These are phyloP conservation scores for Oriolus oriolus DNA, from an alignment of 2,113 vertebrate species.

Conservation along the genomic window DNA sequence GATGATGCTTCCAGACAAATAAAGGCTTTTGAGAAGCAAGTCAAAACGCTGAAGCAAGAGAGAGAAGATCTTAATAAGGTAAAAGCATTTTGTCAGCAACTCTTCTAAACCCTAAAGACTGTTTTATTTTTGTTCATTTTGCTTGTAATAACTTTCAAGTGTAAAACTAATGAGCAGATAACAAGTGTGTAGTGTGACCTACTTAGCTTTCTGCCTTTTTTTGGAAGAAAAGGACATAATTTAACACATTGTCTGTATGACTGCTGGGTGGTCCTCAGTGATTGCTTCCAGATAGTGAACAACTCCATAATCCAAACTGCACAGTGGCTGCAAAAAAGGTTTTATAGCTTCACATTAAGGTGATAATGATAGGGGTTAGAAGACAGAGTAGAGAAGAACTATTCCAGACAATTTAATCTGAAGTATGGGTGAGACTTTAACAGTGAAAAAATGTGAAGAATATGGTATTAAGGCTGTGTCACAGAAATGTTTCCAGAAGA, in stretches of 20 bases:
- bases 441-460: not conserved
- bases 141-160: not conserved
- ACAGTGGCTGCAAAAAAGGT: not conserved
- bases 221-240: not conserved
- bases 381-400: not conserved
- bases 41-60: conserved; percentile 84
- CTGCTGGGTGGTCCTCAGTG: not conserved
- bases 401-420: not conserved
- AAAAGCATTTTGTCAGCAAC: conserved; percentile 16
- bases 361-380: not conserved
- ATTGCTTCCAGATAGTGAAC: not conserved
- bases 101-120: not conserved
- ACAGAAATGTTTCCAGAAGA: not conserved
- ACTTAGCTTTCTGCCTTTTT: conserved; percentile 4
- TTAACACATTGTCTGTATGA: not conserved
- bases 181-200: not conserved
- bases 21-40: conserved; percentile 89
- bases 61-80: conserved; percentile 94
- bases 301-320: not conserved
- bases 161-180: conserved; percentile 9
- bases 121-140: not conserved
- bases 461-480: not conserved
- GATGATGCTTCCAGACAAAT: conserved; percentile 90
- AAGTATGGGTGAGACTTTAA: not conserved
- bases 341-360: not conserved